Percentiles rank a stretch among this genome's conserved stretches.
Evolutionary conservation across 2,888 invertebrate genomes (phyloP).

Genomic region (Endotricha flammealis): DNA sequence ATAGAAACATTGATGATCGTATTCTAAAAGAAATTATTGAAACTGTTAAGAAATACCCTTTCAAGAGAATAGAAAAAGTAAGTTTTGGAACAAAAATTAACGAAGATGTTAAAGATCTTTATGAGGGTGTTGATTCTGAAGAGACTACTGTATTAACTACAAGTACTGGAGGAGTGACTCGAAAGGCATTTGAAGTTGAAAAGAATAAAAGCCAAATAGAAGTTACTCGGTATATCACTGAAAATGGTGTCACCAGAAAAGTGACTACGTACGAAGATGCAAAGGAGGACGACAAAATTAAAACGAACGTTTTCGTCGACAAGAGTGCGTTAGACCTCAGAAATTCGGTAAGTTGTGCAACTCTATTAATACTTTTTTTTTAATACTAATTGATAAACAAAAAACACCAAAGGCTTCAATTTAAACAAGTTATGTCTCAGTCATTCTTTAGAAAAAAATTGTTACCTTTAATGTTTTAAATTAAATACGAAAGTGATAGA

Average conservation of each 20-base stretch:
- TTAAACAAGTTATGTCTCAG: no score
- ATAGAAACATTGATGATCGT: slow-evolving; percentile 65
- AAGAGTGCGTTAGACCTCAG: slow-evolving; percentile 73
- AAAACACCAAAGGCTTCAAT: no score
- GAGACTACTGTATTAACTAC: slow-evolving; percentile 56
- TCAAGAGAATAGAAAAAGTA: slow-evolving; percentile 72
- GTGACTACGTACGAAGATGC: slow-evolving; percentile 73
- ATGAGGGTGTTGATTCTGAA: slow-evolving; percentile 65
- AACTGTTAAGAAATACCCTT: slow-evolving; percentile 71
- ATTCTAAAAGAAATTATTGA: slow-evolving; percentile 70
- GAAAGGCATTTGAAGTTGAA: slow-evolving; percentile 66
- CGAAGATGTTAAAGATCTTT: slow-evolving; percentile 77
- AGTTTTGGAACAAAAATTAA: slow-evolving; percentile 77
- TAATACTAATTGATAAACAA: no score
- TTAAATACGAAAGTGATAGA: no score
- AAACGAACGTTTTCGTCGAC: slow-evolving; percentile 72
- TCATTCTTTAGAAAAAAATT: no score
- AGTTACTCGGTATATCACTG: slow-evolving; percentile 67
- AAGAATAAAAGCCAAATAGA: slow-evolving; percentile 72
- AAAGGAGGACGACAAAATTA: slow-evolving; percentile 70
- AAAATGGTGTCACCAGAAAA: slow-evolving; percentile 70
- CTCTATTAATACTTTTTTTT: background rate
- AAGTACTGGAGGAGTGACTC: slow-evolving; percentile 55
- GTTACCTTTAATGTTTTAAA: no score
- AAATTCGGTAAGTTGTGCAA: slow-evolving; percentile 62